Evolutionary conservation across 1,140 invertebrate genomes (phyloP), one percentile per base, ranked within the genome.

Genomic region (Ditylenchus dipsaci): DNA sequence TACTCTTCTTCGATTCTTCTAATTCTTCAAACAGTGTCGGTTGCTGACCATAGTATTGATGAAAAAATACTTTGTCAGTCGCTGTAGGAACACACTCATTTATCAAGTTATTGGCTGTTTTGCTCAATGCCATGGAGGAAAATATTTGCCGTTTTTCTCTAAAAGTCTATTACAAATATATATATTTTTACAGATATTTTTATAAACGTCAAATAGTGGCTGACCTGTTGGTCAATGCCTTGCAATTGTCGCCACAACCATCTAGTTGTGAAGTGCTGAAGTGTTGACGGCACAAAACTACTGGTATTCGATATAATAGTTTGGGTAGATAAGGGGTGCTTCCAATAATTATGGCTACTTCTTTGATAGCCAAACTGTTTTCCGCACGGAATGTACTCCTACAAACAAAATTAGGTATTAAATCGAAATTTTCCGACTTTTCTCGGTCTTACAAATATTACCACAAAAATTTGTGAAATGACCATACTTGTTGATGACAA

Each of bases 131-230:
- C 29, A 70, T 58, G 33, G 67, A 56, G 11, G 68, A 70, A 70
- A 70, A 70, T 15, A 70, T 60, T 61, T 60, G 57, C 1, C 68
- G 66, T 42, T 59, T 70, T 23, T 70, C 68, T n/a, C 68, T 70
- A 60, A 43, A 61, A 61, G 33, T 5, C 53, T 23, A 56, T 23
- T 23, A 56, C 3, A n/a, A n/a, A n/a, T n/a, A n/a, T n/a, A n/a
- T n/a, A n/a, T n/a, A n/a, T n/a, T n/a, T n/a, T n/a, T n/a, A n/a
- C n/a, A n/a, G n/a, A n/a, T n/a, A n/a, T n/a, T n/a, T n/a, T n/a
- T n/a, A n/a, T n/a, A n/a, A n/a, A n/a, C n/a, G n/a, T n/a, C n/a
- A 56, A 33, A 33, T 5, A 61, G 26, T 13, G 29, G 15, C 65
- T 21, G 15, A 70, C 68, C 60, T 66, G 26, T 38, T 45, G 11